Evolutionary conservation across 2,797 vertebrate genomes (phyloP).

Genomic region (Takifugu rubripes): DNA sequence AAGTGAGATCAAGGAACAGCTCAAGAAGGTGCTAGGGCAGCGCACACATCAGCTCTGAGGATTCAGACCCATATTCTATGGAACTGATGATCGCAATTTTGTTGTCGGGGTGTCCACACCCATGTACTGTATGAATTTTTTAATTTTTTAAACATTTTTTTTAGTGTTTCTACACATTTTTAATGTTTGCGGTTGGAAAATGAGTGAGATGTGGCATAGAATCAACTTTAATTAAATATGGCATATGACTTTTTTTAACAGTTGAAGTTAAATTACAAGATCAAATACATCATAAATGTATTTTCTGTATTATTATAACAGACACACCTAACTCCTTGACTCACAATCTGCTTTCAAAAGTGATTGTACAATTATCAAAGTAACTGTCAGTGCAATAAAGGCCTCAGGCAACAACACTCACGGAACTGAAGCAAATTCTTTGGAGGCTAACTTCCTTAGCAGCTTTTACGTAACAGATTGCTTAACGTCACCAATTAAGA

Average conservation of each 20-base stretch:
- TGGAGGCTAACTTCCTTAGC: constrained; percentile 53
- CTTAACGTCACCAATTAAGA: constrained; percentile 39
- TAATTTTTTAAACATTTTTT: not conserved
- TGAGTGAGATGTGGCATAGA: constrained; percentile 29
- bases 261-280: constrained; percentile 38
- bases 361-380: constrained; percentile 41
- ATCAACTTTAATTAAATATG: constrained; percentile 58
- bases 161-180: constrained; percentile 21
- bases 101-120: constrained; percentile 2
- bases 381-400: constrained; percentile 40
- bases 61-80: constrained; percentile 30
- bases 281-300: constrained; percentile 40
- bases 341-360: constrained; percentile 37
- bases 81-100: constrained; percentile 2
- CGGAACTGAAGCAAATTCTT: constrained; percentile 53
- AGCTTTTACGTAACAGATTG: constrained; percentile 58
- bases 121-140: constrained; percentile 1
- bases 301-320: constrained; percentile 50
- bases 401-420: constrained; percentile 46
- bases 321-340: constrained; percentile 34
- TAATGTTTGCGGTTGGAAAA: constrained; percentile 15
- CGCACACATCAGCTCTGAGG: constrained; percentile 48
- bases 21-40: constrained; percentile 51
- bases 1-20: constrained; percentile 47
- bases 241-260: constrained; percentile 30